These are phyloP conservation scores for Sitta europaea DNA, from an alignment of 2,113 vertebrate species.

Conservation along the genomic window DNA sequence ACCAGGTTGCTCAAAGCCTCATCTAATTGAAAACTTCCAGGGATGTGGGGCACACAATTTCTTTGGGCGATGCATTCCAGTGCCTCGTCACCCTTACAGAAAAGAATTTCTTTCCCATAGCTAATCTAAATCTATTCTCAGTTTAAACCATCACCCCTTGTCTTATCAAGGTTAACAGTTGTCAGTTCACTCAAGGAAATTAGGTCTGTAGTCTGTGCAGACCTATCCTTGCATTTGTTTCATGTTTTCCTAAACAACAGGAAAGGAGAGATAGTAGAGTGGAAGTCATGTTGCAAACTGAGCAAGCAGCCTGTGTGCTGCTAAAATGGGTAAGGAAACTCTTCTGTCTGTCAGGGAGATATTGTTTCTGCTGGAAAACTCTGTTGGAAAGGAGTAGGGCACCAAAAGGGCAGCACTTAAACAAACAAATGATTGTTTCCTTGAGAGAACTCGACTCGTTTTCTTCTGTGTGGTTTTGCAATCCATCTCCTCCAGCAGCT, in stretches of 20 bases:
- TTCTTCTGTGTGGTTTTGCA: neutral
- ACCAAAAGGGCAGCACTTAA: neutral
- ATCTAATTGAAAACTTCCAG: neutral
- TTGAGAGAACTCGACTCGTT: neutral
- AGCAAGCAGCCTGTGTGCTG: neutral
- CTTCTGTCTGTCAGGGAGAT: neutral
- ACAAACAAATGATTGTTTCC: neutral
- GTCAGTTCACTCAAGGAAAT: neutral
- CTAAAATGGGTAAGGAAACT: neutral
- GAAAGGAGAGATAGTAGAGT: neutral
- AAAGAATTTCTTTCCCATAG: neutral
- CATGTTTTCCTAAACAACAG: neutral
- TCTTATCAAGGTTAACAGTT: neutral
- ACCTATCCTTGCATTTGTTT: neutral
- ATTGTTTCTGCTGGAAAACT: neutral
- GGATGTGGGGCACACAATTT: neutral
- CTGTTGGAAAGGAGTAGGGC: neutral
- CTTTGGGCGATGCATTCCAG: neutral
- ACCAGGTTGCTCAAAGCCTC: neutral
- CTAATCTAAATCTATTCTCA: neutral
- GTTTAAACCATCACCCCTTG: neutral
- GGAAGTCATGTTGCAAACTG: neutral
- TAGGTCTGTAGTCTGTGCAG: neutral
- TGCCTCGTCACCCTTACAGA: neutral
- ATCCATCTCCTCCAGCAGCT: neutral